Evolutionary conservation across 2,797 vertebrate genomes (phyloP).

Genomic region (Alfaro cultratus): DNA sequence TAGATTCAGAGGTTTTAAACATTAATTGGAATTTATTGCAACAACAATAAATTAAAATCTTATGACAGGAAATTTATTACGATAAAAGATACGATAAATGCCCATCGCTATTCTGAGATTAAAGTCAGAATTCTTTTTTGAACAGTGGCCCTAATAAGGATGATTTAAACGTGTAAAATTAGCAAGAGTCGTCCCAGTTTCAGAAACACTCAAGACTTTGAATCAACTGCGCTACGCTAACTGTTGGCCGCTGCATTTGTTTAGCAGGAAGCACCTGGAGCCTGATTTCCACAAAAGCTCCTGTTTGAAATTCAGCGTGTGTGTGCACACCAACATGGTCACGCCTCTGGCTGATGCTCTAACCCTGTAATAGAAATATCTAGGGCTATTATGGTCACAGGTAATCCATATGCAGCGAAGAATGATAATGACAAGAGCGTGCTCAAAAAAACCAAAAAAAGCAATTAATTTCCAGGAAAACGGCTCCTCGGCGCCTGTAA

Average conservation of each 20-base stretch:
- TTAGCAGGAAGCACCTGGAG: constrained; percentile 23
- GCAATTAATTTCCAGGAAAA: constrained; percentile 73
- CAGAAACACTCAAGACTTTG: not conserved
- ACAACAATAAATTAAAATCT: too few relatives aligned
- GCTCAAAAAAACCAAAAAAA: constrained; percentile 45
- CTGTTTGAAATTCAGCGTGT: constrained; percentile 37
- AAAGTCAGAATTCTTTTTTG: too few relatives aligned
- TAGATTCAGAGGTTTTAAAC: too few relatives aligned
- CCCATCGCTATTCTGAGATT: too few relatives aligned
- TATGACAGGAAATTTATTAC: too few relatives aligned
- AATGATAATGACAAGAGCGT: constrained; percentile 71
- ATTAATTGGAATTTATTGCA: too few relatives aligned
- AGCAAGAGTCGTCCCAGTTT: not conserved
- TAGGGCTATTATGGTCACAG: constrained; percentile 43
- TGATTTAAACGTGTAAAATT: not conserved
- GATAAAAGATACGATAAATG: too few relatives aligned
- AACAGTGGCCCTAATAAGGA: too few relatives aligned
- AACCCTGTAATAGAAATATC: constrained; percentile 60
- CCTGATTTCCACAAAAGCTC: constrained; percentile 19
- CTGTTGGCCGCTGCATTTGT: constrained; percentile 14
- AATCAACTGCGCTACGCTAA: not conserved
- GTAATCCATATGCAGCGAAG: constrained; percentile 64
- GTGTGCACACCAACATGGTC: constrained; percentile 22
- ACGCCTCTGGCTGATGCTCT: constrained; percentile 50
- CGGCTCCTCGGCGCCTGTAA: constrained; percentile 60